These are phyloP conservation scores for Machimus atricapillus DNA, from an alignment of 2,888 invertebrate genomes.

Conservation along the genomic window DNA sequence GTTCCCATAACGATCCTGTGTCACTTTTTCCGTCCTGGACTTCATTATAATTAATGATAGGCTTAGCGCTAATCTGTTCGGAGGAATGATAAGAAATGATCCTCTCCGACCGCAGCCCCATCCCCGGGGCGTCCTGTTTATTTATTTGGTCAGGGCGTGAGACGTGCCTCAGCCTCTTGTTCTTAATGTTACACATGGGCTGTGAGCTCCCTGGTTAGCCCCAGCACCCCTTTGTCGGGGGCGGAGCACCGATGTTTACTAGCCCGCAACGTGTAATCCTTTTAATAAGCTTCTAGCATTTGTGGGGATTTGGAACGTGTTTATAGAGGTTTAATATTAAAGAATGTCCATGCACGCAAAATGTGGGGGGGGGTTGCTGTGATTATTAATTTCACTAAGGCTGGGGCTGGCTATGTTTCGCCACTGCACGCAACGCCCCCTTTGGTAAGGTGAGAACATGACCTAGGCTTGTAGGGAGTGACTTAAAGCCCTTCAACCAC, in stretches of 20 bases:
- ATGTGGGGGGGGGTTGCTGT: neutral
- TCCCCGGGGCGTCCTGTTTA: slow-evolving; percentile 6
- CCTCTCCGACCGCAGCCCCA: slow-evolving; percentile 4
- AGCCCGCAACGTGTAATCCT: slow-evolving; percentile 8
- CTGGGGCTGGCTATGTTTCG: neutral
- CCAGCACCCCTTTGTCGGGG: neutral
- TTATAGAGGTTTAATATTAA: slow-evolving; percentile 9
- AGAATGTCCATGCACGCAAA: neutral
- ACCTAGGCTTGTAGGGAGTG: neutral
- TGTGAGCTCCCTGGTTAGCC: neutral
- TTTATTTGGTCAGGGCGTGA: neutral
- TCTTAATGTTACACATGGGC: neutral
- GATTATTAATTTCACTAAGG: neutral
- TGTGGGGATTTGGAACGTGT: slow-evolving; percentile 16
- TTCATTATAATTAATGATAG: slow-evolving; percentile 47
- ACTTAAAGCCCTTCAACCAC: neutral
- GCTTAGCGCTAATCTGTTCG: slow-evolving; percentile 45
- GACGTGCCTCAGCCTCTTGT: neutral
- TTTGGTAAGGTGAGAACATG: neutral
- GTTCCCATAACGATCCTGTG: neutral
- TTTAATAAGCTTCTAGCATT: slow-evolving; percentile 26
- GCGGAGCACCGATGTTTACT: neutral
- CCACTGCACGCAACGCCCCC: neutral
- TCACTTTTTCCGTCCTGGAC: slow-evolving; percentile 12
- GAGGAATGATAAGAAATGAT: slow-evolving; percentile 45